Percentiles rank a stretch among this genome's conserved stretches.
Evolutionary conservation across 2,113 vertebrate genomes (phyloP).

Genomic region (Fulmarus glacialis): DNA sequence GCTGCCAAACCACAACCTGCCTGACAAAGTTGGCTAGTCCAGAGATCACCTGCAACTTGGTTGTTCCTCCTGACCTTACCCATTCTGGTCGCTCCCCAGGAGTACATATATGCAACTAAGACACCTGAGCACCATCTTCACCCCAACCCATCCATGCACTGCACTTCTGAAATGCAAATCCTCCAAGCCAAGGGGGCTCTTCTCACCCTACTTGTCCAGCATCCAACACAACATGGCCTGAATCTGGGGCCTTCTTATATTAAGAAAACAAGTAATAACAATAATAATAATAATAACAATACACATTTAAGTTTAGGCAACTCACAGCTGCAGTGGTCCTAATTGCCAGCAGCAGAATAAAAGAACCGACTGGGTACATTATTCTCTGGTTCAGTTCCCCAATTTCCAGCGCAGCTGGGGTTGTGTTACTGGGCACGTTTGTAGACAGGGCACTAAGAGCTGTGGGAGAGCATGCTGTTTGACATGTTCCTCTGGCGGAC

Average conservation of each 20-base stretch:
- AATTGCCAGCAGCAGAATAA: background rate
- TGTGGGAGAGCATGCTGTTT: background rate
- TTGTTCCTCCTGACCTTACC: background rate
- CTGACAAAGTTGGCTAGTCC: background rate
- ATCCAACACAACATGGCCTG: background rate
- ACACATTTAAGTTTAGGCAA: background rate
- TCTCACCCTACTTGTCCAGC: background rate
- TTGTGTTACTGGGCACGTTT: background rate
- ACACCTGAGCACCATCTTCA: background rate
- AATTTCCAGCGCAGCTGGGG: background rate
- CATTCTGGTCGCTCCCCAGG: background rate
- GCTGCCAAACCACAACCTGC: rapidly evolving
- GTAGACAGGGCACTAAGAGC: background rate
- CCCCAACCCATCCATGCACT: background rate
- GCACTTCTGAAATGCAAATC: background rate
- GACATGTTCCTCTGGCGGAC: background rate
- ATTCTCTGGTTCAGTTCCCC: background rate
- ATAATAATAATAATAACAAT: background rate
- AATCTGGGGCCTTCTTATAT: background rate
- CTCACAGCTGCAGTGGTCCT: background rate
- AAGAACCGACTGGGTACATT: background rate
- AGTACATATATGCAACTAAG: background rate
- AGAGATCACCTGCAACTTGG: background rate
- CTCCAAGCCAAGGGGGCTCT: background rate
- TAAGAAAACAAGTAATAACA: background rate